These are phyloP conservation scores for Brachystomella parvula DNA, from an alignment of 1,140 invertebrate species.

Conservation along the genomic window DNA sequence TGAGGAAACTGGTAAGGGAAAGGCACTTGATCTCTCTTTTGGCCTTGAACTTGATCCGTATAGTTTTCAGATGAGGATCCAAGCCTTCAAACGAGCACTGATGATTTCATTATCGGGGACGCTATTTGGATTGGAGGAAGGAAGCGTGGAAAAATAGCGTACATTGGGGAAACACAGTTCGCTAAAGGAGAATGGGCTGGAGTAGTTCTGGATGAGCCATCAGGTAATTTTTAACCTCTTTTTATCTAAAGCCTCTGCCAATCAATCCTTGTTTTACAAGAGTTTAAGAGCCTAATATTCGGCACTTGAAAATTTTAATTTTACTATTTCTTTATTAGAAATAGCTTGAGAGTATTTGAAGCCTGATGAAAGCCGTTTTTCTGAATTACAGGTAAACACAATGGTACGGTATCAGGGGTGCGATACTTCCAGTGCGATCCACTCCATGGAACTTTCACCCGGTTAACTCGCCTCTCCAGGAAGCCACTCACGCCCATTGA, in stretches of 20 bases:
- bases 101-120: conserved; percentile 84
- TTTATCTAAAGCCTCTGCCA: no score
- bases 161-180: conserved; percentile 95
- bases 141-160: conserved; percentile 91
- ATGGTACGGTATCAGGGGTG: conserved; percentile 45
- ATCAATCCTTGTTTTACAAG: no score
- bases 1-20: no score
- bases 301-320: no score
- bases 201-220: conserved; percentile 85
- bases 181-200: conserved; percentile 94
- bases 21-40: no score
- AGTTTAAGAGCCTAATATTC: no score
- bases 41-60: no score
- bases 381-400: conserved; percentile 45
- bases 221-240: conserved; percentile 53
- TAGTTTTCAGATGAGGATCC: no score
- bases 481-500: conserved; percentile 48
- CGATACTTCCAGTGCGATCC: conserved; percentile 77
- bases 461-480: conserved; percentile 73
- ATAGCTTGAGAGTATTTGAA: not conserved
- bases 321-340: not conserved
- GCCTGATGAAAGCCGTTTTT: no score
- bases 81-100: no score
- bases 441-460: conserved; percentile 86
- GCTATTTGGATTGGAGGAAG: conserved; percentile 88